Percentiles rank a stretch among this genome's conserved stretches.
Evolutionary conservation across 2,113 vertebrate species (phyloP).

Genomic region (Dasyornis broadbenti): DNA sequence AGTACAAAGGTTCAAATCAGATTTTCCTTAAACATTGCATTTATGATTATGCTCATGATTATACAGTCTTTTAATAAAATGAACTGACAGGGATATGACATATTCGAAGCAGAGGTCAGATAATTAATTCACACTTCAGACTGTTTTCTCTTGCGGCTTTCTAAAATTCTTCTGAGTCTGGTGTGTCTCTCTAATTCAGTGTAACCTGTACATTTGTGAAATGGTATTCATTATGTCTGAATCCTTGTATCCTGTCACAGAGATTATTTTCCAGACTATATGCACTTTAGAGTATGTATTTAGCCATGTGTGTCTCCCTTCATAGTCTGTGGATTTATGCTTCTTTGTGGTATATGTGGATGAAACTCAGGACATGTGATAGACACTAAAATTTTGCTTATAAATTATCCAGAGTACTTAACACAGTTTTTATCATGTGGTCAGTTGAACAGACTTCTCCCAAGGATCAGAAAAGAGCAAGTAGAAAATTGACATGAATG

Average conservation of each 20-base stretch:
- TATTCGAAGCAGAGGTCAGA: slow-evolving; percentile 43
- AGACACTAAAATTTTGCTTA: background rate
- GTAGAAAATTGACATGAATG: background rate
- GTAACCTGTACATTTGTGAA: slow-evolving; percentile 7
- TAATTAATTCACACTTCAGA: slow-evolving; percentile 35
- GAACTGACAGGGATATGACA: slow-evolving; percentile 18
- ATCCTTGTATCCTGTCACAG: background rate
- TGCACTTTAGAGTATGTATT: background rate
- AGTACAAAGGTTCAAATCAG: slow-evolving; percentile 20
- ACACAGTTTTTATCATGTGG: background rate
- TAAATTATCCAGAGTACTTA: background rate
- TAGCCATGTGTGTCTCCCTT: background rate
- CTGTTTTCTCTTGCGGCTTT: slow-evolving; percentile 32
- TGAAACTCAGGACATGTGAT: background rate
- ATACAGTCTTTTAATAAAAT: slow-evolving; percentile 44
- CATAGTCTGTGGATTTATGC: background rate
- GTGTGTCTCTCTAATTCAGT: background rate
- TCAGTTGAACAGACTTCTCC: background rate
- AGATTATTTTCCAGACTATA: background rate
- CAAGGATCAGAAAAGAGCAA: background rate
- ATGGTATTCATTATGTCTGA: background rate
- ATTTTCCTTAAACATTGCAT: slow-evolving; percentile 41
- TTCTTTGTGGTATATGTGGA: background rate
- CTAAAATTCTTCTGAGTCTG: slow-evolving; percentile 11
- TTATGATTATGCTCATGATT: slow-evolving; percentile 26